Evolutionary conservation across 2,113 vertebrate species (phyloP).

Genomic region (Melanerpes formicivorus): DNA sequence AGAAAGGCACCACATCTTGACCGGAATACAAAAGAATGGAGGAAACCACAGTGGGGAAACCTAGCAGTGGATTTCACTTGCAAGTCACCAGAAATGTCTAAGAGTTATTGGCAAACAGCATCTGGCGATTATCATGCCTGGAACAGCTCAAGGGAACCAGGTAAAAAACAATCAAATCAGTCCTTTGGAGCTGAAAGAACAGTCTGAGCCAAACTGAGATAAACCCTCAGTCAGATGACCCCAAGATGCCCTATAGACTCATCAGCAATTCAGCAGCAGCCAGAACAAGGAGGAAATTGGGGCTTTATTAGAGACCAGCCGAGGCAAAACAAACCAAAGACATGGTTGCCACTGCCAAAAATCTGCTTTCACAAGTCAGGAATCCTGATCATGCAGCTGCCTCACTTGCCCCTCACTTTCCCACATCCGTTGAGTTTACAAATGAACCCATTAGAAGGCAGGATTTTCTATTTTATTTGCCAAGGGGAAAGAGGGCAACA

Average conservation of each 20-base stretch:
- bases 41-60: neutral
- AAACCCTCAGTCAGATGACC: constrained; percentile 24
- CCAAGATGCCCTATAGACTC: neutral
- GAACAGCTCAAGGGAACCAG: neutral
- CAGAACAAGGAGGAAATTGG: constrained; percentile 48
- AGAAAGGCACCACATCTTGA: neutral
- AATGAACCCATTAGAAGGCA: constrained; percentile 51
- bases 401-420: constrained; percentile 54
- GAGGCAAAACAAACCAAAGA: constrained; percentile 62
- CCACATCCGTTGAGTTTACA: constrained; percentile 58
- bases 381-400: constrained; percentile 62
- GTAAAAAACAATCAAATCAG: neutral
- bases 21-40: neutral
- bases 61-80: neutral
- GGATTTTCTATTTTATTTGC: constrained; percentile 34
- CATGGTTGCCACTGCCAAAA: constrained; percentile 58
- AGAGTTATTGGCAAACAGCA: neutral
- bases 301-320: constrained; percentile 47
- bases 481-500: constrained; percentile 10
- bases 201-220: neutral
- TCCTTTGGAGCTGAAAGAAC: neutral
- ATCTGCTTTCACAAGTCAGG: constrained; percentile 65
- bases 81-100: neutral
- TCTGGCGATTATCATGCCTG: neutral
- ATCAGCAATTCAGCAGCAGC: constrained; percentile 47